phyloP scores from a whole-genome alignment of 2,888 invertebrate species.

The Lucinisca nassula region DNA sequence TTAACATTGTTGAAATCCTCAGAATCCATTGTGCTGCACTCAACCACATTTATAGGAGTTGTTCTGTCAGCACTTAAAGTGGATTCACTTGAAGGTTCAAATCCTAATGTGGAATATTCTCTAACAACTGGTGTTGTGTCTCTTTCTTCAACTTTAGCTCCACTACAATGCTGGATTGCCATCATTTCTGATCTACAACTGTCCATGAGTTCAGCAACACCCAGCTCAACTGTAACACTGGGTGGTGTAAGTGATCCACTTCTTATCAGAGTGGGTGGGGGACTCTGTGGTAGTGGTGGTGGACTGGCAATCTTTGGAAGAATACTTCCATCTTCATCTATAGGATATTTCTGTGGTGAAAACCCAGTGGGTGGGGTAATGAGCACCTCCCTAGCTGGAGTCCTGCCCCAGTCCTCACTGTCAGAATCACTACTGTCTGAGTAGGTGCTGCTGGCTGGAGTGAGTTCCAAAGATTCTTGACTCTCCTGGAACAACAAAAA shows the following conservation, averaged over 20 bases:
- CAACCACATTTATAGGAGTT: constrained; percentile 38
- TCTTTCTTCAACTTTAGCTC: constrained; percentile 29
- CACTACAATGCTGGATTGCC: constrained; percentile 38
- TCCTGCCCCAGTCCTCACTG: constrained; percentile 40
- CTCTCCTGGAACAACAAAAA: constrained; percentile 55
- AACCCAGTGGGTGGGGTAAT: constrained; percentile 72
- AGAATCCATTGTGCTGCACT: constrained; percentile 4
- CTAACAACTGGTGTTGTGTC: constrained; percentile 44
- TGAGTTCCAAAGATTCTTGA: constrained; percentile 60
- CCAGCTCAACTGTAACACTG: constrained; percentile 45
- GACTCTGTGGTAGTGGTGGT: constrained; percentile 73
- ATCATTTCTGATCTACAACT: constrained; percentile 73
- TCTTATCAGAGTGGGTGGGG: constrained; percentile 58
- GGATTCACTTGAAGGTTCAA: constrained; percentile 46
- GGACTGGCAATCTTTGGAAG: constrained; percentile 55
- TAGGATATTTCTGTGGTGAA: constrained; percentile 54
- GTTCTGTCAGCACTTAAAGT: constrained; percentile 26
- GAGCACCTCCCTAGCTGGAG: constrained; percentile 60
- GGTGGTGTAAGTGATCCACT: constrained; percentile 12
- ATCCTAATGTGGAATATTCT: neutral
- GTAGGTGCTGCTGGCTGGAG: constrained; percentile 61
- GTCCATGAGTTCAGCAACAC: constrained; percentile 70
- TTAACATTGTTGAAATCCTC: neutral
- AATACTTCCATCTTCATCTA: constrained; percentile 48
- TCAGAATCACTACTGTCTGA: constrained; percentile 51